phyloP scores from a whole-genome alignment of 2,113 vertebrate genomes.

The Galeopterus variegatus region DNA sequence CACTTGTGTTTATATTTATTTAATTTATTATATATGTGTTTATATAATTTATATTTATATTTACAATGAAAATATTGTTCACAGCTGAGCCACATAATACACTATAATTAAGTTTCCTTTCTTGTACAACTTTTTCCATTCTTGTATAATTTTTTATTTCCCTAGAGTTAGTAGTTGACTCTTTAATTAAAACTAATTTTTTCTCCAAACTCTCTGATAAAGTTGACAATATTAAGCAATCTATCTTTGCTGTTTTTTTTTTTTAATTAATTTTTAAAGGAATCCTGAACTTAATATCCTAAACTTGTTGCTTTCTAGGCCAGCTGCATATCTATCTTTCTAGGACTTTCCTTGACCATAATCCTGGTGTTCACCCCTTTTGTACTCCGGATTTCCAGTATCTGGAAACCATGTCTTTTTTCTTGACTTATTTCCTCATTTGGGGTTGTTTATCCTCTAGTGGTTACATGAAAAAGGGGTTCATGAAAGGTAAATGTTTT shows the following conservation, averaged over 20 bases:
- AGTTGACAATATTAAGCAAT: background rate
- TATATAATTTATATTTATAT: too few species aligned
- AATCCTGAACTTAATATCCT: background rate
- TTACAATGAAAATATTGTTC: background rate
- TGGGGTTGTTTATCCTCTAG: background rate
- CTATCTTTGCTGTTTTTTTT: too few species aligned
- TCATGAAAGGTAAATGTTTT: background rate
- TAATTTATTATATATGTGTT: too few species aligned
- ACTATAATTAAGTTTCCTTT: background rate
- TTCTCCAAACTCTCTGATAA: background rate
- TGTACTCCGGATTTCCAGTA: background rate
- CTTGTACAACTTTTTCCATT: background rate
- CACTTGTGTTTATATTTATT: too few species aligned
- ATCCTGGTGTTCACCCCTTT: background rate
- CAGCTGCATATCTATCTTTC: background rate
- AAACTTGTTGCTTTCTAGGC: too few species aligned
- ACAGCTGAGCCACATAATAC: background rate
- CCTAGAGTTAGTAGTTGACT: background rate
- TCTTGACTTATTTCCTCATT: background rate
- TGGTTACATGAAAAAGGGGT: background rate
- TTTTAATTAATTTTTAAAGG: background rate
- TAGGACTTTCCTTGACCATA: background rate
- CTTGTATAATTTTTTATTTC: background rate
- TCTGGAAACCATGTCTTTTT: background rate
- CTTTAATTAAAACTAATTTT: background rate